Base-by-base conservation (phyloP, 2,797 vertebrate species). In the Macrochelys suwanniensis region DNA sequence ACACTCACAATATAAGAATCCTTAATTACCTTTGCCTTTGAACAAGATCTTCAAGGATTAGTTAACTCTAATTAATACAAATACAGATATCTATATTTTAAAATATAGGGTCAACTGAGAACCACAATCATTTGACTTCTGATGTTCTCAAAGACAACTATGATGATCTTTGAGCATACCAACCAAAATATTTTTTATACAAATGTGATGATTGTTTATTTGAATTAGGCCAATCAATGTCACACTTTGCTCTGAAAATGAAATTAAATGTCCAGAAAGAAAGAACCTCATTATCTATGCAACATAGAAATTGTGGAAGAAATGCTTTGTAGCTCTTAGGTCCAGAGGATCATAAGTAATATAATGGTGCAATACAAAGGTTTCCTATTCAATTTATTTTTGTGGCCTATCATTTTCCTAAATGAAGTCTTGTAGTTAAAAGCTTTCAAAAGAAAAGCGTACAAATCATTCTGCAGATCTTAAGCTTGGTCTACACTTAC, bases 221-320 rank as follows among this genome's bases (percentile, higher is more conserved):
- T 83, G 59, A 6, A 31, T 3, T 51, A 8, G 10, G 6, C 45
- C 33, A 23, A 42, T 74, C 37, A 65, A 26, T 95, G 94, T 94
- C 33, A 82, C 6, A 83, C 31, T 88, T 94, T 53, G 5, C 15
- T 92, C 47, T 78, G 57, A 94, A 93, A 96, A 93, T 89, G 4
- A 89, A 96, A 95, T 85, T 37, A 90, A 80, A 93, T 80, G 5
- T 84, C 42, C 50, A 89, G 47, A 82, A 92, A 93, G 33, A 94
- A 93, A 92, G 16, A 80, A 78, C 1, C 11, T 83, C 33, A 86
- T 91, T 91, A 94, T 79, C 50, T 68, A 79, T 79, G 53, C 47
- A 86, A 88, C 19, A 82, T 0, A 95, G 74, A 95, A 97, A 93
- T 12, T 23, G 4, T 7, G 88, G 15, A 92, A 26, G 0, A 95